Evolutionary conservation across 2,797 vertebrate genomes (phyloP).

Genomic region (Neosilurus mollespiculum): DNA sequence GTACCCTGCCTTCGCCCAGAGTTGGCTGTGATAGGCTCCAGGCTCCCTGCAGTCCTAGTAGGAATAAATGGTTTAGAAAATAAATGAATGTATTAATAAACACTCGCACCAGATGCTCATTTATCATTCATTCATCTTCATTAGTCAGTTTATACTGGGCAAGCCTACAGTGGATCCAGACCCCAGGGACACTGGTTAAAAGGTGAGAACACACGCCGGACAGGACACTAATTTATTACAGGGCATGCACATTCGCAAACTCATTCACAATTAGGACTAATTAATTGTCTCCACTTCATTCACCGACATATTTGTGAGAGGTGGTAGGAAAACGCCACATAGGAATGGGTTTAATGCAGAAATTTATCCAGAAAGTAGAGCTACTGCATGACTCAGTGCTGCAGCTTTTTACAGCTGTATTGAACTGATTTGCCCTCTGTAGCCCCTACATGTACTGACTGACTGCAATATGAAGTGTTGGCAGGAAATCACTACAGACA

Average conservation of each 20-base stretch:
- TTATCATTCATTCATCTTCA: not conserved
- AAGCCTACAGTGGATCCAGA: not conserved
- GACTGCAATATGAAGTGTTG: not conserved
- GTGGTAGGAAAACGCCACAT: not conserved
- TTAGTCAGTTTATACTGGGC: not conserved
- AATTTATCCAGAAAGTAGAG: too few species aligned
- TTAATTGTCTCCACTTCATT: not conserved
- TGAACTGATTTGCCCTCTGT: slow-evolving; percentile 2
- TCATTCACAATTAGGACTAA: not conserved
- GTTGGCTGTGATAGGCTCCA: too few species aligned
- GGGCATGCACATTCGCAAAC: not conserved
- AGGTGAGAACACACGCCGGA: not conserved
- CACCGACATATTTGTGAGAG: not conserved
- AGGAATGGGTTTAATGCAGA: not conserved
- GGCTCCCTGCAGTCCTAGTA: too few species aligned
- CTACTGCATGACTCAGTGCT: not conserved
- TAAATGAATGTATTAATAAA: not conserved
- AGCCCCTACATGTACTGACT: not conserved
- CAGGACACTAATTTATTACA: not conserved
- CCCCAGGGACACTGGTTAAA: not conserved
- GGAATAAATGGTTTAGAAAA: too few species aligned
- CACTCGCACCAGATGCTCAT: not conserved
- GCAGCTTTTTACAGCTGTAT: not conserved
- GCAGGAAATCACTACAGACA: not conserved
- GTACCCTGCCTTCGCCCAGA: too few species aligned